Conservation (phyloP, 2,113 vertebrate species). For the Nanorana parkeri region DNA sequence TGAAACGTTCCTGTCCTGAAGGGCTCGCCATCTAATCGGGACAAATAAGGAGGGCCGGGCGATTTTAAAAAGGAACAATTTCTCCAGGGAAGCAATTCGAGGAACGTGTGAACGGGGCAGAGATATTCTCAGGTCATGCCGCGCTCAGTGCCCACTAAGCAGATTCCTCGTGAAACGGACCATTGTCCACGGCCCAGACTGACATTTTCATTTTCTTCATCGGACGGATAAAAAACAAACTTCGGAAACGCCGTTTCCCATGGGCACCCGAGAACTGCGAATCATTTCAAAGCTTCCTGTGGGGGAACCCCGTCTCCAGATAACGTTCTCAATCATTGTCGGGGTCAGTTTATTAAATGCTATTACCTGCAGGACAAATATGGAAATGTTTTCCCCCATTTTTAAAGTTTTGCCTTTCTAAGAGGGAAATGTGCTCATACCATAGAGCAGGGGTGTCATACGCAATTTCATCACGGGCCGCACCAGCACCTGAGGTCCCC, state of each 20-base stretch:
- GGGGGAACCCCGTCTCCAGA: too few species aligned
- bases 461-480: too few species aligned
- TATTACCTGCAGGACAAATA: too few species aligned
- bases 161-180: constrained; percentile 22
- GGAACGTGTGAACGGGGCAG: not conserved
- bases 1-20: not conserved
- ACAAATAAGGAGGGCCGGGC: not conserved
- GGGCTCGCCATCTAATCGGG: not conserved
- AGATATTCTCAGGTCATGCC: not conserved
- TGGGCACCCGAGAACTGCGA: not conserved
- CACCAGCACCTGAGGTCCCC: too few species aligned
- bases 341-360: too few species aligned
- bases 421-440: too few species aligned
- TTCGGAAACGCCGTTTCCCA: constrained; percentile 11
- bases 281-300: too few species aligned
- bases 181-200: not conserved
- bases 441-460: too few species aligned
- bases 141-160: not conserved
- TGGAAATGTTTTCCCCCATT: too few species aligned
- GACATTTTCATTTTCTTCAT: not conserved
- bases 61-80: not conserved
- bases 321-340: too few species aligned
- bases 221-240: not conserved
- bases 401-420: too few species aligned
- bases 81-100: not conserved